These are phyloP conservation scores for Gymnoscopelus microlampas DNA, from an alignment of 2,797 vertebrate species.

Conservation along the genomic window DNA sequence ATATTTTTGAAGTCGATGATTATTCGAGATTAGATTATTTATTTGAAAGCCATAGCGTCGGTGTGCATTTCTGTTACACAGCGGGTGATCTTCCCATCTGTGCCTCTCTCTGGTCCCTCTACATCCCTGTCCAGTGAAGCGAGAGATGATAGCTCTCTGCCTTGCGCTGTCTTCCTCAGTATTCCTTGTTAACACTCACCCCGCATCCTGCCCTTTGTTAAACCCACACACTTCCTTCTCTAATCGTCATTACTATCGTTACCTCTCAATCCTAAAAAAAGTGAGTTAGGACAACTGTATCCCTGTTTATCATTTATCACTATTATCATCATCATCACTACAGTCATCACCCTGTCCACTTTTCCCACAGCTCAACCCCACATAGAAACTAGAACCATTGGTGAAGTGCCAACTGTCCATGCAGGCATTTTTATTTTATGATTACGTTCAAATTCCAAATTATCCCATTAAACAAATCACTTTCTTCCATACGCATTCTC, in stretches of 20 bases:
- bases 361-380: no score
- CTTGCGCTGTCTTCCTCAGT: constrained; percentile 62
- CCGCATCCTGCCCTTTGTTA: constrained; percentile 55
- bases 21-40: neutral
- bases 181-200: constrained; percentile 26
- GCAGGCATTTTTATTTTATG: constrained; percentile 49
- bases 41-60: constrained; percentile 6
- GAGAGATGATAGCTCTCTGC: constrained; percentile 75
- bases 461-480: constrained; percentile 61
- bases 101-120: constrained; percentile 72
- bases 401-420: constrained; percentile 48
- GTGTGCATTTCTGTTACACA: constrained; percentile 71
- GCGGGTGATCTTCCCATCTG: constrained; percentile 82
- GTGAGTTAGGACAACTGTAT: no score
- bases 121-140: constrained; percentile 75
- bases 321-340: constrained; percentile 22
- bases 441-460: constrained; percentile 61
- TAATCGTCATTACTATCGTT: constrained; percentile 7
- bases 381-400: constrained; percentile 47
- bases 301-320: neutral
- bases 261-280: constrained; percentile 2
- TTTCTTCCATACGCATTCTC: constrained; percentile 31
- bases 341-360: constrained; percentile 30
- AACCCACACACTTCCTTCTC: constrained; percentile 16
- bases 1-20: neutral